Evolutionary conservation across 2,113 vertebrate species (phyloP).

Genomic region (Meriones unguiculatus): DNA sequence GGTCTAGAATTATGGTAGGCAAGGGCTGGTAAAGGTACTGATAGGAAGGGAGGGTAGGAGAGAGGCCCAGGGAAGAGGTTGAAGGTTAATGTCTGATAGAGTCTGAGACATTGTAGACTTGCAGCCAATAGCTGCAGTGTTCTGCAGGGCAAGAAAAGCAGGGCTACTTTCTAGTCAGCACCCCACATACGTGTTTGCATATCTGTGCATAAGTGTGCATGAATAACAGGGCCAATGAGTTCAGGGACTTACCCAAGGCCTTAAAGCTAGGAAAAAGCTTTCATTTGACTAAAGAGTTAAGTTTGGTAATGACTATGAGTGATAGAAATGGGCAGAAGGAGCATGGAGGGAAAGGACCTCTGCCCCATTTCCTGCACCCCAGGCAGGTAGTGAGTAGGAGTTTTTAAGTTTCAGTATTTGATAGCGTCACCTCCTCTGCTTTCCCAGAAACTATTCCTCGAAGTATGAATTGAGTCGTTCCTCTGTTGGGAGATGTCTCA

Average conservation of each 20-base stretch:
- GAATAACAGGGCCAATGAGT: conserved; percentile 2
- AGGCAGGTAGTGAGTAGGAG: conserved; percentile 62
- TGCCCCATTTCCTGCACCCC: conserved; percentile 51
- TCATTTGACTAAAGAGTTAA: conserved; percentile 55
- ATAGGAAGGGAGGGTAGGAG: background rate
- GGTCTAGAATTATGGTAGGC: background rate
- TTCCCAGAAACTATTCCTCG: conserved; percentile 77
- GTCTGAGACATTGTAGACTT: background rate
- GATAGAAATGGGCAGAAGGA: conserved; percentile 19
- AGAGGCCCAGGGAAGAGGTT: no score
- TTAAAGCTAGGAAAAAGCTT: conserved; percentile 60
- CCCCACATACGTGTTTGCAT: background rate
- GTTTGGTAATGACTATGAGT: conserved; percentile 62
- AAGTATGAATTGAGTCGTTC: conserved; percentile 72
- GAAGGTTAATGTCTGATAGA: background rate
- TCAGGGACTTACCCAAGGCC: conserved; percentile 67
- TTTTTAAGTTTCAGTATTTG: conserved; percentile 65
- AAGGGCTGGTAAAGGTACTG: background rate
- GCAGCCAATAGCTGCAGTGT: no score
- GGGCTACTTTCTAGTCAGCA: background rate
- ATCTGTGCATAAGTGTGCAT: background rate
- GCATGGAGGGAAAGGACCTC: conserved; percentile 45
- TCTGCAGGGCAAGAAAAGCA: background rate
- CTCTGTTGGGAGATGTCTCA: conserved; percentile 33
- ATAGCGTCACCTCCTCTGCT: conserved; percentile 69